These are phyloP conservation scores for Sycophaga agraensis DNA, from an alignment of 1,140 invertebrate genomes.

Conservation along the genomic window DNA sequence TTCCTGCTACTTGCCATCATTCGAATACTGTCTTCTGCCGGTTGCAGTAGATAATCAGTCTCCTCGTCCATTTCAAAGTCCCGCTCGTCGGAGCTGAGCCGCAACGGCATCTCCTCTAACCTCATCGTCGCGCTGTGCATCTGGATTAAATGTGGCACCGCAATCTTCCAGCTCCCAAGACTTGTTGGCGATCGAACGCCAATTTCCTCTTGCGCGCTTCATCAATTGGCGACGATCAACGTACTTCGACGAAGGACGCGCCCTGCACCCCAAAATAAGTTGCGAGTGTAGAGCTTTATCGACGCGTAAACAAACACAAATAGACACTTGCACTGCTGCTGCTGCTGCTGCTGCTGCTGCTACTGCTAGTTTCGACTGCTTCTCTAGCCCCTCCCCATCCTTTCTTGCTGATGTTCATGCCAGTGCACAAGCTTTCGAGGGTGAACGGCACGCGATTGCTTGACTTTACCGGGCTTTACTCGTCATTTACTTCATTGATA, in stretches of 20 bases:
- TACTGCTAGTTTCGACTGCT: too few species aligned
- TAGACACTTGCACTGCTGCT: too few species aligned
- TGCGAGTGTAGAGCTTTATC: too few species aligned
- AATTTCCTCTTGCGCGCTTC: constrained; percentile 1
- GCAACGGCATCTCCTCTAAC: constrained; percentile 61
- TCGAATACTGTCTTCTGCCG: constrained; percentile 48
- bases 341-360: too few species aligned
- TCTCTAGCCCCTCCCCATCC: too few species aligned
- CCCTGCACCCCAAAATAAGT: too few species aligned
- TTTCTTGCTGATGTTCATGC: too few species aligned
- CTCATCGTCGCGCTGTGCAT: constrained; percentile 40
- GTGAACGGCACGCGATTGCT: too few species aligned
- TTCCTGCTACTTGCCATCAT: constrained; percentile 42
- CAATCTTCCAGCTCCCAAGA: background rate
- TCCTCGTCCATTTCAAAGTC: constrained; percentile 69
- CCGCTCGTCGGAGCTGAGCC: constrained; percentile 58
- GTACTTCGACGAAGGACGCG: too few species aligned
- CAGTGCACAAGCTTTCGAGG: too few species aligned
- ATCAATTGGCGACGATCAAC: constrained; percentile 11
- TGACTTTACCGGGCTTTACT: too few species aligned
- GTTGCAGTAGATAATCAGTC: constrained; percentile 65
- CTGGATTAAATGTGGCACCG: background rate
- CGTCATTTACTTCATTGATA: too few species aligned
- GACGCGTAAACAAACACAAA: background rate
- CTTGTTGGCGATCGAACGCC: background rate